Conservation (phyloP, 2,888 invertebrate species). For the Drosophila neoperkinsi region DNA sequence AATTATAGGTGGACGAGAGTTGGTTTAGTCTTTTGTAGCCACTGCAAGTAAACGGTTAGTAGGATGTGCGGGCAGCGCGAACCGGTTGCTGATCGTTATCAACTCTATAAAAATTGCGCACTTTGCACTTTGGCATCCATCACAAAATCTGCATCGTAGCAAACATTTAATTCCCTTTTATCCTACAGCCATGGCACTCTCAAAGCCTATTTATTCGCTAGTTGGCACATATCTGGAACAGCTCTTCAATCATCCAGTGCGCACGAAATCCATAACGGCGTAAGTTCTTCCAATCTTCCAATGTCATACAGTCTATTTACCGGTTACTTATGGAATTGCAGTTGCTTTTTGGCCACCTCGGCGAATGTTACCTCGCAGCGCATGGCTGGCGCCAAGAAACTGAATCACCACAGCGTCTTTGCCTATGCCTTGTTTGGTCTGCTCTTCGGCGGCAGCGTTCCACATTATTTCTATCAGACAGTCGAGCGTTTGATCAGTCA, state of each 20-base stretch:
- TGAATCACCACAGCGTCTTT: conserved; percentile 89
- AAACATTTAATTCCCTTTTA: conserved; percentile 8
- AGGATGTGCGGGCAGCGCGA: not conserved
- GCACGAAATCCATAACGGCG: conserved; percentile 93
- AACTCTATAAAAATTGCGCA: conserved; percentile 34
- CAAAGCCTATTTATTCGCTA: conserved; percentile 89
- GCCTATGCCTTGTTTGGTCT: conserved; percentile 92
- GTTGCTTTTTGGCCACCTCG: conserved; percentile 89
- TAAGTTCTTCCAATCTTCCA: conserved; percentile 81
- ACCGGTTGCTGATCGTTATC: conserved; percentile 41
- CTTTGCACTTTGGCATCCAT: conserved; percentile 77
- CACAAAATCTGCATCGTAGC: conserved; percentile 15
- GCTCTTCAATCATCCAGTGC: conserved; percentile 90
- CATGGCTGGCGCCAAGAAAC: conserved; percentile 88
- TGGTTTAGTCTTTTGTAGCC: conserved; percentile 44
- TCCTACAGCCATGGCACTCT: conserved; percentile 77
- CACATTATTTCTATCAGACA: conserved; percentile 91
- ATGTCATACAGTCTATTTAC: not conserved
- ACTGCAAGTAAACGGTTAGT: conserved; percentile 30
- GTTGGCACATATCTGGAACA: conserved; percentile 90
- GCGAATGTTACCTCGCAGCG: conserved; percentile 91
- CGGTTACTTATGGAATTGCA: conserved; percentile 77
- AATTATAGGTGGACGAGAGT: conserved; percentile 35
- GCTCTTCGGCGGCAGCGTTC: conserved; percentile 92
- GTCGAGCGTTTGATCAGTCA: conserved; percentile 88